Evolutionary conservation across 2,797 vertebrate species (phyloP).

Genomic region (Capromys pilorides): DNA sequence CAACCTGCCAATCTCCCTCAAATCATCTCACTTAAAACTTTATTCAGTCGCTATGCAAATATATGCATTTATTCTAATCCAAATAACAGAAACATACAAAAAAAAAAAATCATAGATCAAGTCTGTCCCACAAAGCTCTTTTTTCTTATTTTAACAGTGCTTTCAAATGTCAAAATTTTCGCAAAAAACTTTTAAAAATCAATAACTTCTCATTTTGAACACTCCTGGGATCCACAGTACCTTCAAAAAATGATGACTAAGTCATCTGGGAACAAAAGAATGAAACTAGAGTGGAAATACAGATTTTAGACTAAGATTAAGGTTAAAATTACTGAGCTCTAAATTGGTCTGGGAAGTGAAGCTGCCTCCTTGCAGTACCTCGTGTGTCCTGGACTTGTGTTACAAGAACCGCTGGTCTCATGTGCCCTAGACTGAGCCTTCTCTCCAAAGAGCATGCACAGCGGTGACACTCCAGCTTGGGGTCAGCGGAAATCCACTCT

Average conservation of each 20-base stretch:
- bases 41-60: background rate
- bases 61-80: accelerated
- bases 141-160: background rate
- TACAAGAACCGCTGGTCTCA: accelerated
- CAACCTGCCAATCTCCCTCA: accelerated
- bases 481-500: background rate
- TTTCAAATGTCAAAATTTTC: background rate
- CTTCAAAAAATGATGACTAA: background rate
- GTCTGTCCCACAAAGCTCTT: too few species aligned
- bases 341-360: accelerated
- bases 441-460: accelerated
- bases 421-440: accelerated
- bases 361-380: accelerated
- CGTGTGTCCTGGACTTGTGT: background rate
- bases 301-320: accelerated
- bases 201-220: background rate
- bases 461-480: background rate
- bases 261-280: too few species aligned
- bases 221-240: accelerated
- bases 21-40: background rate
- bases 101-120: background rate
- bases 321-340: background rate
- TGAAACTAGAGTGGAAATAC: accelerated
- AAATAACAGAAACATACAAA: accelerated
- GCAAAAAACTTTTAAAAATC: background rate